Evolutionary conservation across 2,888 invertebrate species (phyloP).

Genomic region (Icerya purchasi): DNA sequence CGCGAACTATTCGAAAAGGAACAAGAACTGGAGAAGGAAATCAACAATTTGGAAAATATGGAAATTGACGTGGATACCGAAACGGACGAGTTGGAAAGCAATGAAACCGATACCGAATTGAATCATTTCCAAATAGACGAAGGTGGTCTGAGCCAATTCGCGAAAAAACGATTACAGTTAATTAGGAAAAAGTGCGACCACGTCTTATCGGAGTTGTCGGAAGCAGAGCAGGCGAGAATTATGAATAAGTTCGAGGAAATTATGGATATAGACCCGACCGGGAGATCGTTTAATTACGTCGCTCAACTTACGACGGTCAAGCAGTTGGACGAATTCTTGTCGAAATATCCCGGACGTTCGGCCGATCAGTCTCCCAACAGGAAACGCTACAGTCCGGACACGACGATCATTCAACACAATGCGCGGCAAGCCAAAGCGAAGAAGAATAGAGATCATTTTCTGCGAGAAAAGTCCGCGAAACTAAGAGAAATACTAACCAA

Average conservation of each 20-base stretch:
- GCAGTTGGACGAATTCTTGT: constrained; percentile 52
- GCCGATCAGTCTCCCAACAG: constrained; percentile 74
- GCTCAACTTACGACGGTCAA: constrained; percentile 49
- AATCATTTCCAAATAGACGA: neutral
- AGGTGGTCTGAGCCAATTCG: neutral
- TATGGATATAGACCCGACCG: constrained; percentile 30
- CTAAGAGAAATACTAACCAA: constrained; percentile 66
- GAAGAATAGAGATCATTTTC: constrained; percentile 56
- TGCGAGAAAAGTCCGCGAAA: constrained; percentile 63
- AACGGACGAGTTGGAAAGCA: too few species aligned
- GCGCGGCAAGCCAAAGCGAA: constrained; percentile 82
- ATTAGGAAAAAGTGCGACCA: neutral
- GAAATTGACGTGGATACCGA: constrained; percentile 1
- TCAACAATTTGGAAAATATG: constrained; percentile 24
- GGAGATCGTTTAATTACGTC: constrained; percentile 14
- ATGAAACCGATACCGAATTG: neutral
- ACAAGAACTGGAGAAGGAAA: constrained; percentile 35
- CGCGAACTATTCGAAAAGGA: constrained; percentile 30
- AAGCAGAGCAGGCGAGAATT: constrained; percentile 67
- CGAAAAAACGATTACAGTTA: too few species aligned
- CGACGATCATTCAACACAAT: constrained; percentile 47
- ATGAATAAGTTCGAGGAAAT: constrained; percentile 52
- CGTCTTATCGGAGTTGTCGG: constrained; percentile 35
- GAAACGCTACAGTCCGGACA: constrained; percentile 63
- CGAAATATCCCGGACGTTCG: constrained; percentile 79